Percentiles rank a stretch among this genome's conserved stretches.
Evolutionary conservation across 35 echinoderm and acorn worm species (phyloP).

Genomic region (Apostichopus californicus): DNA sequence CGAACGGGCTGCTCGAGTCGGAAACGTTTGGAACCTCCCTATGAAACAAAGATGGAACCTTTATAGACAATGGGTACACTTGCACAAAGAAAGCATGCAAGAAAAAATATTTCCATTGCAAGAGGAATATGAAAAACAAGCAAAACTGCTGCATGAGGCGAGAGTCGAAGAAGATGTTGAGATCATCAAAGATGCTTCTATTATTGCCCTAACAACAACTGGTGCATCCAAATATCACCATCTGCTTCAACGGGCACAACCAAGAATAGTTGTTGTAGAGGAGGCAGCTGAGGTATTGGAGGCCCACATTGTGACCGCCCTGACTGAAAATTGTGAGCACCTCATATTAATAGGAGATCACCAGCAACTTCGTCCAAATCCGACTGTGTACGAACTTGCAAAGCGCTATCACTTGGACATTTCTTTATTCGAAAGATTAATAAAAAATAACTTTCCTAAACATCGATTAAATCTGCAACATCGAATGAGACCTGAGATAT

Average conservation of each 20-base stretch:
- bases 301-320: not conserved
- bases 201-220: constrained; percentile 82
- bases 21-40: no score
- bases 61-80: no score
- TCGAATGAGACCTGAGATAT: constrained; percentile 85
- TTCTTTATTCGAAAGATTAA: constrained; percentile 91
- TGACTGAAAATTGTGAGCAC: constrained; percentile 87
- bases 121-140: no score
- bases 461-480: constrained; percentile 72
- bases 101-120: no score
- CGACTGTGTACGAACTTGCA: constrained; percentile 85
- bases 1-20: no score
- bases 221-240: constrained; percentile 78
- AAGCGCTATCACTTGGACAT: constrained; percentile 81
- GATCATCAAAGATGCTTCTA: not conserved
- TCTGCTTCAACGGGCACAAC: constrained; percentile 72
- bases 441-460: constrained; percentile 76
- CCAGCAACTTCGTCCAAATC: constrained; percentile 94
- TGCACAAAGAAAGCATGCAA: no score
- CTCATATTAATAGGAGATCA: constrained; percentile 97
- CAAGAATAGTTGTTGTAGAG: constrained; percentile 85
- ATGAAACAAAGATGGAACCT: no score
- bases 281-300: constrained; percentile 52
- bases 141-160: no score
- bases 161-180: no score